phyloP scores from a whole-genome alignment of 2,797 vertebrate species.

The Eospalax fontanierii region DNA sequence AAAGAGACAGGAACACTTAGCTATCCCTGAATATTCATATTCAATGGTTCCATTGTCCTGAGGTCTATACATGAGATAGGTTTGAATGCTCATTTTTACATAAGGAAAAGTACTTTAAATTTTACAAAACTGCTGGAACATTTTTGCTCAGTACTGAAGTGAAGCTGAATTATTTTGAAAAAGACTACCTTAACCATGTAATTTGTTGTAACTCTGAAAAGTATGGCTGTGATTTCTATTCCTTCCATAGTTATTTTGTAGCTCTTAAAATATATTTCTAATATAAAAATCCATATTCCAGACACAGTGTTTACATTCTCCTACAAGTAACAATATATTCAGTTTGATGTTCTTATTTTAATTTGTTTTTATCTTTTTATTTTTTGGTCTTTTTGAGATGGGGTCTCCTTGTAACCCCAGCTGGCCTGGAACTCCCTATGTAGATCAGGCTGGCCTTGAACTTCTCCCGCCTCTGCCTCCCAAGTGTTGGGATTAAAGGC shows the following conservation, averaged over 20 bases:
- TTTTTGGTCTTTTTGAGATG: too few species aligned
- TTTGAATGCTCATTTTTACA: slow-evolving; percentile 63
- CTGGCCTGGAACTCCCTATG: too few species aligned
- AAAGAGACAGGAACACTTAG: not conserved
- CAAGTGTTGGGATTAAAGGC: too few species aligned
- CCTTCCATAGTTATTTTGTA: slow-evolving; percentile 49
- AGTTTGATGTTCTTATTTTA: slow-evolving; percentile 46
- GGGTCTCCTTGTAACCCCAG: too few species aligned
- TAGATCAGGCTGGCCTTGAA: too few species aligned
- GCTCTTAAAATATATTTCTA: not conserved
- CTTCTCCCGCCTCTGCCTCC: too few species aligned
- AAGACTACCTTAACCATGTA: slow-evolving; percentile 36
- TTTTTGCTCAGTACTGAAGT: slow-evolving; percentile 44
- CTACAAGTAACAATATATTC: slow-evolving; percentile 51
- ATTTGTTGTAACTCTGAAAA: slow-evolving; percentile 58
- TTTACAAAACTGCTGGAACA: slow-evolving; percentile 73
- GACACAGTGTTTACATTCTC: slow-evolving; percentile 50
- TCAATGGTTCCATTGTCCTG: too few species aligned
- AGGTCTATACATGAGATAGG: slow-evolving; percentile 20
- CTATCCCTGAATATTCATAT: not conserved
- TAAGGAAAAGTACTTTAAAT: slow-evolving; percentile 59
- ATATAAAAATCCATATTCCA: slow-evolving; percentile 46
- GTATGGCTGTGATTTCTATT: slow-evolving; percentile 14
- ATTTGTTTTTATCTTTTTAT: too few species aligned
- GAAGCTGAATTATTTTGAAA: slow-evolving; percentile 32